Evolutionary conservation across 2,797 vertebrate species (phyloP).

Genomic region (Borostomias antarcticus): DNA sequence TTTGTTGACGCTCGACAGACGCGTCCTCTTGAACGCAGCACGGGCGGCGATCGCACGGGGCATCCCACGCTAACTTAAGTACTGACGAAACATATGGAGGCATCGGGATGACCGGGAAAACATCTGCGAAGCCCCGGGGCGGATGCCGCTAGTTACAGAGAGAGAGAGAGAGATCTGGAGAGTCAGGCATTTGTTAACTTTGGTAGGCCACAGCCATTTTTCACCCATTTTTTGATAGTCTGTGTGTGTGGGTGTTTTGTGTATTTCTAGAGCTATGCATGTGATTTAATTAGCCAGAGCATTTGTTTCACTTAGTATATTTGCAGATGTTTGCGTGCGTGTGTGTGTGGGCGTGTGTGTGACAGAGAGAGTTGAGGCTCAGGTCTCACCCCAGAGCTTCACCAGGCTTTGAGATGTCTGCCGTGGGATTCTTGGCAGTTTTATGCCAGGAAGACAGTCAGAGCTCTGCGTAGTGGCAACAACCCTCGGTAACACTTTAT

Average conservation of each 20-base stretch:
- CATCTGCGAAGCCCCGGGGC: too few species aligned
- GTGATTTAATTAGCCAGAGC: not conserved
- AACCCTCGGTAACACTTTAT: too few species aligned
- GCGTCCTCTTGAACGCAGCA: too few species aligned
- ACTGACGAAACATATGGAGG: too few species aligned
- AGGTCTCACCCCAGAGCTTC: constrained; percentile 35
- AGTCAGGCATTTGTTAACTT: constrained; percentile 30
- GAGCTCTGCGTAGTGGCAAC: not conserved
- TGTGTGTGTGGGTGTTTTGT: constrained; percentile 12
- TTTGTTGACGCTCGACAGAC: too few species aligned
- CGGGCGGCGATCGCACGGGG: too few species aligned
- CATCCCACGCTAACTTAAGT: too few species aligned
- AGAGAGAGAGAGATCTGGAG: not conserved
- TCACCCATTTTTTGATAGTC: constrained; percentile 23
- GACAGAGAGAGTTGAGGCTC: constrained; percentile 29
- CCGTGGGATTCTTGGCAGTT: constrained; percentile 44
- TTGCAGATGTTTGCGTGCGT: constrained; percentile 5
- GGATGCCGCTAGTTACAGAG: not conserved
- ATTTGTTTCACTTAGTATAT: not conserved
- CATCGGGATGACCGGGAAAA: constrained; percentile 4
- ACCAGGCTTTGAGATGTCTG: constrained; percentile 39
- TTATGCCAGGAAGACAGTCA: constrained; percentile 22
- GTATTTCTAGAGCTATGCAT: constrained; percentile 8
- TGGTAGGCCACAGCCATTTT: constrained; percentile 25
- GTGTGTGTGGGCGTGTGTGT: constrained; percentile 15